These are phyloP conservation scores for Todiramphus chloris DNA, from an alignment of 2,113 vertebrate species.

Conservation along the genomic window DNA sequence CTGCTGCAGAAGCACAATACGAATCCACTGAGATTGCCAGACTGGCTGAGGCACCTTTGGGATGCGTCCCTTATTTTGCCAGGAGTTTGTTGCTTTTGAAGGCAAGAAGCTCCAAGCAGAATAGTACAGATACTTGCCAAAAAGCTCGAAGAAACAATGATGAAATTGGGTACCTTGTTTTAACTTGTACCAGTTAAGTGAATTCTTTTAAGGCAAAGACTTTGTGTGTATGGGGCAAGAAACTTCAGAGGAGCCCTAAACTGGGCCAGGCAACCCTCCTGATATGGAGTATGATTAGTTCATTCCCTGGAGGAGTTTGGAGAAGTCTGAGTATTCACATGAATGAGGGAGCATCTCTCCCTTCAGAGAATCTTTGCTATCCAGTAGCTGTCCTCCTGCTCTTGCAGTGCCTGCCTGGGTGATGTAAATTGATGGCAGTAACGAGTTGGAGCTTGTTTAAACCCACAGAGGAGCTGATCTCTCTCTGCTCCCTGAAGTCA, in stretches of 20 bases:
- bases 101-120: not conserved
- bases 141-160: not conserved
- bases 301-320: not conserved
- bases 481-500: not conserved
- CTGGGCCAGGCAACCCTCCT: not conserved
- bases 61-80: not conserved
- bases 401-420: not conserved
- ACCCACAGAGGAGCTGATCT: not conserved
- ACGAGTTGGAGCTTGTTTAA: not conserved
- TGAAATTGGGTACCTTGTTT: not conserved
- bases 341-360: not conserved
- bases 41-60: not conserved
- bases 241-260: not conserved
- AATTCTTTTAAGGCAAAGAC: not conserved
- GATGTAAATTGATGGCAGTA: not conserved
- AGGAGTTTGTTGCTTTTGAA: not conserved
- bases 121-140: not conserved
- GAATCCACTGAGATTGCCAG: not conserved
- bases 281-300: not conserved
- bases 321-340: not conserved
- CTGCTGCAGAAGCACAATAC: not conserved
- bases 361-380: not conserved
- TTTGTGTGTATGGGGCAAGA: not conserved
- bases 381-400: not conserved
- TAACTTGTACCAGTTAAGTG: not conserved